Base-by-base conservation (phyloP, 2,113 vertebrate species). In the Hoplias malabaricus region DNA sequence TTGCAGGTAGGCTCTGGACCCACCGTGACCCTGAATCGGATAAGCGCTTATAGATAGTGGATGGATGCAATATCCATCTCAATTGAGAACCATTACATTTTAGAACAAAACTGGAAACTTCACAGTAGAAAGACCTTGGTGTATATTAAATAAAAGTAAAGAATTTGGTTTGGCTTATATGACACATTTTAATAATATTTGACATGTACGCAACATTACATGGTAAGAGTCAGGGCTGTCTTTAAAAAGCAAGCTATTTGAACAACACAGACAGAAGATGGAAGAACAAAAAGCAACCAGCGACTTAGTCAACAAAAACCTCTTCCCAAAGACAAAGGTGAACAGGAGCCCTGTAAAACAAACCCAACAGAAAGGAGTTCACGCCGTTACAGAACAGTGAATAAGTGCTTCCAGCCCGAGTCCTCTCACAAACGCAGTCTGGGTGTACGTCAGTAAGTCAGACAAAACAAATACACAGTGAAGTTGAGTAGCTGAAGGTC, bases 401-500 rank as follows among this genome's bases (percentile, higher is more conserved):
- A 68, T 16, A 31, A 16, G 8, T 59, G 27, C 42, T 23, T 38
- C 12, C 23, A 62, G 5, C 69, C 53, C 12, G 21, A 59, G 23
- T 23, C 68, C 40, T 42, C 33, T 9, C 23, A 42, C 31, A 71
- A 23, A 34, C 7, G 50, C n/a, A 14, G 25, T 46, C 31, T 42
- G 38, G 36, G 7, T n/a, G 43, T 11, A 25, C n/a, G n/a, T n/a
- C n/a, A n/a, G n/a, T n/a, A 59, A 59, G 29, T 16, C 43, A 61
- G 14, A 33, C 25, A 6, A 36, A 5, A 50, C 2, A 65, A 38
- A 10, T 19, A 34, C 42, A 57, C 56, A 33, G 19, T 27, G 13
- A 25, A 75, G 23, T 66, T 23, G 65, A 19, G 33, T 25, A 9
- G 0, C 46, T 48, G 25, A 3, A 42, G 56, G 19, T 85, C 75